Conservation (phyloP, 2,797 vertebrate genomes). For the Heliangelus exortis region DNA sequence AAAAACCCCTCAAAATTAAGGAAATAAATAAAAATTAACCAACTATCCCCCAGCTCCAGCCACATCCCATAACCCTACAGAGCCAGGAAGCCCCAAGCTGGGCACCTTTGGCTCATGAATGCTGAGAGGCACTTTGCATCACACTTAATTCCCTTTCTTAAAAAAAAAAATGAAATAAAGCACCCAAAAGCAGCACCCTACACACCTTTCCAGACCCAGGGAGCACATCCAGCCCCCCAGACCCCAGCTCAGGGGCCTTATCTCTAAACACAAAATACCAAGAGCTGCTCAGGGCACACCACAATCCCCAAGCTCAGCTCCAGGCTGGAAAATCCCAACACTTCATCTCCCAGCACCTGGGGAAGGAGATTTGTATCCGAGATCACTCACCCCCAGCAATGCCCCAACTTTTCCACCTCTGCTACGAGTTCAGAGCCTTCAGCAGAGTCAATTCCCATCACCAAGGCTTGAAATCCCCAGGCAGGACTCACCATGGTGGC, state of each 20-base stretch:
- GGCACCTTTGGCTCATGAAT: not conserved
- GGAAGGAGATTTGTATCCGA: not conserved
- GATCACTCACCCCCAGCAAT: not conserved
- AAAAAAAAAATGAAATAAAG: not conserved
- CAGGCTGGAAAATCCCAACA: rapidly evolving
- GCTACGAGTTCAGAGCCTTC: rapidly evolving
- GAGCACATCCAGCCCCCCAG: not conserved
- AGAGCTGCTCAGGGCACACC: rapidly evolving
- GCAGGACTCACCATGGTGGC: not conserved
- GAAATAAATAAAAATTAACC: not conserved
- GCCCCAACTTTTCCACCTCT: not conserved
- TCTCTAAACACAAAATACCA: rapidly evolving
- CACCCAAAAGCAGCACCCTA: not conserved
- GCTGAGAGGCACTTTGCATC: not conserved
- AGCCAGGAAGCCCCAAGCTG: rapidly evolving
- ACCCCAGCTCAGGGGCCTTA: rapidly evolving
- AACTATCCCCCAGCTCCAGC: not conserved
- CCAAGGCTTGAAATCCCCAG: not conserved
- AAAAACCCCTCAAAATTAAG: not conserved
- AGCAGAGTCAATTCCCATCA: too few species aligned
- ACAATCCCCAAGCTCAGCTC: not conserved
- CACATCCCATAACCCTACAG: rapidly evolving
- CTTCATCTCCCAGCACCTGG: rapidly evolving
- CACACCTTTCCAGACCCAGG: rapidly evolving
- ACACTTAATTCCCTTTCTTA: too few species aligned